Evolutionary conservation across 2,888 invertebrate species (phyloP).

Genomic region (Acanthosepion pharaonis): DNA sequence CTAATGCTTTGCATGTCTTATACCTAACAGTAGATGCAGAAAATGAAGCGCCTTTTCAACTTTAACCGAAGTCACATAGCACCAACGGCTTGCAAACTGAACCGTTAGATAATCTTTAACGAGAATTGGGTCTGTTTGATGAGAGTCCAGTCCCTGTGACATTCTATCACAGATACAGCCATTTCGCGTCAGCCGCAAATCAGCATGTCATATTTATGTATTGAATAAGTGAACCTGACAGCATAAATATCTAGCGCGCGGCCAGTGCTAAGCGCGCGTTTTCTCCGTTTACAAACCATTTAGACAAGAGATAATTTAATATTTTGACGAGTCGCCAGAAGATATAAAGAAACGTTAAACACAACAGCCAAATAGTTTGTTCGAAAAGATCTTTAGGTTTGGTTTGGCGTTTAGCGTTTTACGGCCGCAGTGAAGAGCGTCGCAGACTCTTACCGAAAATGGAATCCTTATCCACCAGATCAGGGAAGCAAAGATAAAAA

Average conservation of each 20-base stretch:
- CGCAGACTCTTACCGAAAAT: not conserved
- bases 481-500: not conserved
- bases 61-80: not conserved
- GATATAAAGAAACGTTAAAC: not conserved
- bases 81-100: not conserved
- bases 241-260: not conserved
- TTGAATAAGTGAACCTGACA: not conserved
- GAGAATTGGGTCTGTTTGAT: not conserved
- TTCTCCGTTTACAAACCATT: not conserved
- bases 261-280: not conserved
- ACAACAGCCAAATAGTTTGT: not conserved
- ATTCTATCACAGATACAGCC: not conserved
- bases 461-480: not conserved
- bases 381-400: not conserved
- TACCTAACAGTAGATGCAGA: too few species aligned
- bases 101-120: not conserved
- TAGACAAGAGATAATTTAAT: conserved; percentile 16
- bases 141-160: not conserved
- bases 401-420: not conserved
- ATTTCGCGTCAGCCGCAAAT: not conserved
- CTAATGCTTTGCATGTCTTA: too few species aligned
- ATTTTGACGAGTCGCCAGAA: not conserved
- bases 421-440: not conserved
- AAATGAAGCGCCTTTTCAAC: too few species aligned
- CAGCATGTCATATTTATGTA: not conserved